Evolutionary conservation across 2,888 invertebrate genomes (phyloP), one percentile per base, ranked within the genome.

Genomic region (Cataglyphis cursor): DNA sequence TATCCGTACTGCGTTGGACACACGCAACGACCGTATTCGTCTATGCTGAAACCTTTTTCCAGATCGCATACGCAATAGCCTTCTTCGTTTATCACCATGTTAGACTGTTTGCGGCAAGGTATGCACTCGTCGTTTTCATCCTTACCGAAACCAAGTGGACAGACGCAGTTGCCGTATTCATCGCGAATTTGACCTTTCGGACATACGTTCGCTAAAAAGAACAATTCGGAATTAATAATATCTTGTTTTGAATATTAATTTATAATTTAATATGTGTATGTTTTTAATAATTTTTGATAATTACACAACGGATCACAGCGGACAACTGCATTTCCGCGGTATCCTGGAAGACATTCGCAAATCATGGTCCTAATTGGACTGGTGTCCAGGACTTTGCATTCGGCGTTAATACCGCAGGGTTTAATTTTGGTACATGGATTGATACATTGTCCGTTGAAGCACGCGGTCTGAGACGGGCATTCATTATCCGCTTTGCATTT

Each of bases 341-440:
- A 98, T 85, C 98, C 98, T 51, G 97, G 97, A 64, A 97, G 94
- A 94, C 99, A 99, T 95, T 98, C 97, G 93, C 98, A 99, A 85
- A 98, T 96, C 97, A 98, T 97, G 10, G 98, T 98, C 93, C 97
- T 96, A 0, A 98, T 97, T 12, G 98, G 98, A 72, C 97, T 95
- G 0, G 98, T 98, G 93, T 98, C 97, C 48, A 97, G 95, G 2
- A 98, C 97, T 85, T 96, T 97, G 93, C 98, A 98, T 83, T 96
- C 96, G 0, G 98, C 97, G 92, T 98, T 98, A 1, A 96, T 96
- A 9, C 98, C 98, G 92, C 98, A 99, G 0, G 98, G 98, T 90
- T 96, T 96, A 3, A 97, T 97, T 70, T 96, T 96, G 64, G 96
- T 95, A 93, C 99, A 99, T 15, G 98, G 98, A 94, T 98, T 97